Base-by-base conservation (phyloP, 2,113 vertebrate species). In the Lipophrys pholis region DNA sequence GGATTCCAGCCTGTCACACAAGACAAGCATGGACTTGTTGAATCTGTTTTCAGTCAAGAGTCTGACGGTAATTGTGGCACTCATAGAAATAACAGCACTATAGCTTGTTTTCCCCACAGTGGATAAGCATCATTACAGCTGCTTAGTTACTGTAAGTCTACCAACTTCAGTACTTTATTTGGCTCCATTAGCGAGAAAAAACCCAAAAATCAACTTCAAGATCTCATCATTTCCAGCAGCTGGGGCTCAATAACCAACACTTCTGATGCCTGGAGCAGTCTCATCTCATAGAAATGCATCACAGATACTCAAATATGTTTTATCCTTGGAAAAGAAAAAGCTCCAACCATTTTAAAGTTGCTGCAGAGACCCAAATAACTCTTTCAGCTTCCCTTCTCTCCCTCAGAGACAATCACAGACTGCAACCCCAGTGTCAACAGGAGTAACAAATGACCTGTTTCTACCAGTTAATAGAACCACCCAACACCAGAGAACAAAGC, bases 401-500 rank as follows among this genome's bases (percentile, higher is more conserved):
- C 39, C n/a, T 53, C 36, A 64, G 7, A 74, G 9, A 17, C 39
- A 62, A 50, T 46, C 40, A 46, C 1, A 7, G 12, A 11, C 56
- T 30, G 12, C 69, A 52, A 30, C 51, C 51, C 8, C 40, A 41
- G 45, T 9, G 11, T 69, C 5, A 5, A 21, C 16, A 6, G 5
- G n/a, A 49, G 42, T 45, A 35, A 76, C 14, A 73, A 43, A 51
- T 36, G 49, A 45, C 7, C 46, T 60, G 39, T 35, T 67, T 71
- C 8, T 38, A 72, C 51, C 52, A 17, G 43, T 64, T 57, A 59
- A 74, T 35, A 60, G 36, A 73, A 73, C 60, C 61, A 45, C 10
- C 36, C 17, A 35, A 7, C 15, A 12, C 9, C 15, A 46, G 17
- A 61, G 51, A 74, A 65, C 16, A 40, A 7, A 8, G 50, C 15